Base-by-base conservation (phyloP, 2,113 vertebrate species). In the Rhizomys pruinosus region DNA sequence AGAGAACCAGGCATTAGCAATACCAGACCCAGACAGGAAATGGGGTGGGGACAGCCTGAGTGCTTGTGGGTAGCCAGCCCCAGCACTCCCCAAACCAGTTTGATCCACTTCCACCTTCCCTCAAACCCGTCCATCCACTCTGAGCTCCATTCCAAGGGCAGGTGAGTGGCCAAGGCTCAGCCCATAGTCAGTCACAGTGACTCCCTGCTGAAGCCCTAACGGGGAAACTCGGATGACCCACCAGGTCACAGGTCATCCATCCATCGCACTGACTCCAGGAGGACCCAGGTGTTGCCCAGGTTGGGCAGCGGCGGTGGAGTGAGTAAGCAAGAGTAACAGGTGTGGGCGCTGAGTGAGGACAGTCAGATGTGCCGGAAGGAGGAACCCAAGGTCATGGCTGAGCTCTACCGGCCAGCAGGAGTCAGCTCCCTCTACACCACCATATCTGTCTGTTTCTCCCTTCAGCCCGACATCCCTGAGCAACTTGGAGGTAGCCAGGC, bases 11-110 rank as follows among this genome's bases (percentile, higher is more conserved):
- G 34, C 29, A 52, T 72, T 23, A 9, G 10, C 34, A 23, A 84
- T 59, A 42, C 20, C 1, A 59, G 34, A 27, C 3, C 0, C n/a
- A n/a, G n/a, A n/a, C n/a, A n/a, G n/a, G 61, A 80, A 87, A 84
- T 11, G 59, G 61, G 82, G 66, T 39, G 52, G 37, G 12, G 59
- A 85, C 57, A 23, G 29, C 44, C 25, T 2, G 32, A 63, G 59
- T 20, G 63, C 76, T 39, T 76, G 39, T 23, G 0, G 1, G 20
- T 44, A 22, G 85, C 92, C 68, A 69, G 79, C 39, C 57, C 69
- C 37, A 42, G 44, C 76, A 84, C 94, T 76, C 25, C 94, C 97
- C 94, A 95, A 96, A 97, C 96, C 96, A 93, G 96, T 96, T 95
- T 84, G 47, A 78, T 61, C 72, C 39, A 34, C 63, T 89, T 81